Base-by-base conservation (phyloP, 2,888 invertebrate species). In the Ptilodon capucinus region DNA sequence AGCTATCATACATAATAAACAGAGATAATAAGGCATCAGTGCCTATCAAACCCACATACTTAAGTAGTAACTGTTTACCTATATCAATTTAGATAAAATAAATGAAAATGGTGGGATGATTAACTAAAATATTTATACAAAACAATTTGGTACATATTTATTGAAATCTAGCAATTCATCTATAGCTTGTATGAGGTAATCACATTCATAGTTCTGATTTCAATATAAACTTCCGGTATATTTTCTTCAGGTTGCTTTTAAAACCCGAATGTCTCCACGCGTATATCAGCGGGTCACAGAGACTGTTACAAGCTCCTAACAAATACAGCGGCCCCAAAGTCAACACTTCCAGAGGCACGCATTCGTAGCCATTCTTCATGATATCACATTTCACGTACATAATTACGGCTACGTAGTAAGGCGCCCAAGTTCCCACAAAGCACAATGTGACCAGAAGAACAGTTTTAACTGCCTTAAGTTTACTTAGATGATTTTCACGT, bases 251-350 rank as follows among this genome's bases (percentile, higher is more conserved):
- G 18, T 86, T 90, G 7, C 69, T 74, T 57, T 93, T 84, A 56
- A 93, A 93, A 1, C 93, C 93, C 36, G 92, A 92, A 73, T 93
- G 93, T 87, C 93, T 92, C 93, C 93, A 93, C 0, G 93, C 93
- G 63, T 93, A 93, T 49, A 93, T 93, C 9, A 93, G 64, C 0
- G 93, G 93, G 72, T 93, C 93, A 17, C 92, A 77, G 16, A 93
- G 67, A 57, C 92, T 92, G 60, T 93, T 93, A 34, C 83, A 75
- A 35, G 90, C 89, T 0, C 92, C 93, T 43, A 93, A 74, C 48
- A 93, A 88, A 14, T 92, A 92, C 36, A 93, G 72, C 0, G 93
- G 93, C 39, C 92, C 92, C 6, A 92, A 87, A 16, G 93, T 91
- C 25, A 92, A 81, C 9, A 92, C 72, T 43, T 86, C 84, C 57